phyloP scores from a whole-genome alignment of 2,797 vertebrate species.

The Leptodon cayanensis region DNA sequence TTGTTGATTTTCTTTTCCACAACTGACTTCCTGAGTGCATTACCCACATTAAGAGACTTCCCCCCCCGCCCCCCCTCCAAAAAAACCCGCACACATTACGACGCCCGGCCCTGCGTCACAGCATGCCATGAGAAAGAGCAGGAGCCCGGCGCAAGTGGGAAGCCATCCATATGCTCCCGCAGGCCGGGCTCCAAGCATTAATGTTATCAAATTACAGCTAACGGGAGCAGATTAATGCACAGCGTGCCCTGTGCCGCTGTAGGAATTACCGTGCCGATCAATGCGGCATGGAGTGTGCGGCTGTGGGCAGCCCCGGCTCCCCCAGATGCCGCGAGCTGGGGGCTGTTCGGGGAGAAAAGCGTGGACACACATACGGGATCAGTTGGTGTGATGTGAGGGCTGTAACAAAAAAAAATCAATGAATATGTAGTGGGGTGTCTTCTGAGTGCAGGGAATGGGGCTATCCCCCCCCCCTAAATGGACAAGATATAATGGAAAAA shows the following conservation, averaged over 20 bases:
- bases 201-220: not conserved
- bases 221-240: not conserved
- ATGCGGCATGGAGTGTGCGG: accelerated
- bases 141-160: not conserved
- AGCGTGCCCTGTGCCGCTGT: accelerated
- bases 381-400: not conserved
- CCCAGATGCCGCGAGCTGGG: accelerated
- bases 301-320: accelerated
- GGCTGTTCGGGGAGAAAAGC: not conserved
- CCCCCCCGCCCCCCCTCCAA: not conserved
- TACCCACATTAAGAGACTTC: not conserved
- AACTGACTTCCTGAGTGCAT: not conserved
- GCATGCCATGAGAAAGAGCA: not conserved
- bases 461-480: accelerated
- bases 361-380: accelerated
- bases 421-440: not conserved
- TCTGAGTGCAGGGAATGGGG: not conserved
- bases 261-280: not conserved
- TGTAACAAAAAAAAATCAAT: accelerated
- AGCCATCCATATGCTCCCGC: not conserved
- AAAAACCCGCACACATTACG: accelerated
- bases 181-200: not conserved
- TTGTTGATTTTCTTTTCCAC: not conserved
- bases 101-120: accelerated
- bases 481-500: not conserved